Conservation (phyloP, 1,140 invertebrate genomes). For the Andricus grossulariae region DNA sequence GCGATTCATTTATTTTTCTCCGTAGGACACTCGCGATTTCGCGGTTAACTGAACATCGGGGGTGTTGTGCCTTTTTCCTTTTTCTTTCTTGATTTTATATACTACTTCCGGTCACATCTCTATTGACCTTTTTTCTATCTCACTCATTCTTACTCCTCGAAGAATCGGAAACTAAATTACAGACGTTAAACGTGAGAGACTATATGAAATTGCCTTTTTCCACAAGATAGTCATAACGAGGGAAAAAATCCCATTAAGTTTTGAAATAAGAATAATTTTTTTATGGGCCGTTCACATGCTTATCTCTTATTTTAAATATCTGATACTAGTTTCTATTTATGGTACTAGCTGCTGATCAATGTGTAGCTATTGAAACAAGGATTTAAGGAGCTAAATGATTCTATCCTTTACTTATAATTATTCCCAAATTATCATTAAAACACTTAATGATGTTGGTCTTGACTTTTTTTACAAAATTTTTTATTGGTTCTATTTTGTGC, state of each 20-base stretch:
- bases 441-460: too few species aligned
- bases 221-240: neutral
- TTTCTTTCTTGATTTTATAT: neutral
- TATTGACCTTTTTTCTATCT: neutral
- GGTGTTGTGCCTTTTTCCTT: neutral
- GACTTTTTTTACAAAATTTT: too few species aligned
- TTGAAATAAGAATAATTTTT: neutral
- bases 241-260: neutral
- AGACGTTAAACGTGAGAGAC: neutral
- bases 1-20: neutral
- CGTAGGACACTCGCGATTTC: conserved; percentile 2
- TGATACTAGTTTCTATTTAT: too few species aligned
- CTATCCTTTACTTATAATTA: too few species aligned
- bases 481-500: too few species aligned
- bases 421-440: too few species aligned
- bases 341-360: too few species aligned
- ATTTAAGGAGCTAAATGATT: too few species aligned
- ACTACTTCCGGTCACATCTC: conserved; percentile 7
- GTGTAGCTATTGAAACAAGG: too few species aligned
- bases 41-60: neutral
- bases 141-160: neutral
- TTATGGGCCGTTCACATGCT: conserved; percentile 2
- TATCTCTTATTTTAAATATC: neutral
- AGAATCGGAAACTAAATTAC: neutral
- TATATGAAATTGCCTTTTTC: conserved; percentile 2